Evolutionary conservation across 2,797 vertebrate species (phyloP), one percentile per base, ranked within the genome.

Genomic region (Threskiornis aethiopicus): DNA sequence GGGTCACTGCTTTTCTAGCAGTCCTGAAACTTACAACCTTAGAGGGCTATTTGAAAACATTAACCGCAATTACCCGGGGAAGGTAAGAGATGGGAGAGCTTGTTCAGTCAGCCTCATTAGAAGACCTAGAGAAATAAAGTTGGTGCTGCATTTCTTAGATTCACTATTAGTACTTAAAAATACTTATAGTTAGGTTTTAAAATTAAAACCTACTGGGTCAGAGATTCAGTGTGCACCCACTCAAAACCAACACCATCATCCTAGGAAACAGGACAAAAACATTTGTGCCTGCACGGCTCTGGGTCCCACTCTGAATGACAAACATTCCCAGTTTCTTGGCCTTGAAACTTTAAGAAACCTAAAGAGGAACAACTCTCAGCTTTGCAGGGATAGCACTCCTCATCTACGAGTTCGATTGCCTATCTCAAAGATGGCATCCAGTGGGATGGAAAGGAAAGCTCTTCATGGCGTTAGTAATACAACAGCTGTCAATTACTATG

Each of bases 21-120:
- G 13, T 42, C n/a, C 70, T 87, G 16, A 25, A 54, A 42, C 21
- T 59, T 55, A 58, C 2, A 57, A 52, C 25, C n/a, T 39, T 25
- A 52, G 33, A 33, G 8, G 24, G 14, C 14, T 75, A 21, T 52
- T 17, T 59, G 59, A 78, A 89, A 96, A 80, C 11, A 62, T 24
- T 37, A 76, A 78, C 37, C 0, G 2, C 22, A 33, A 5, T 41
- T 72, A 49, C 12, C n/a, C 0, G 2, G 4, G 39, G 22, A 75
- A 18, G 16, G 10, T 26, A 64, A 80, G 42, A 73, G 42, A 80
- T 9, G 26, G 47, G 19, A 89, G 7, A 62, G 35, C 8, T 71
- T 82, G 13, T 69, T 69, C 39, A 55, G 26, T 29, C 2, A 42
- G 15, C 6, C 46, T 76, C 3, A 1, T 49, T 22, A 58, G 49